Evolutionary conservation across 2,113 vertebrate genomes (phyloP), one percentile per base, ranked within the genome.

Genomic region (Formicarius rufipectus): DNA sequence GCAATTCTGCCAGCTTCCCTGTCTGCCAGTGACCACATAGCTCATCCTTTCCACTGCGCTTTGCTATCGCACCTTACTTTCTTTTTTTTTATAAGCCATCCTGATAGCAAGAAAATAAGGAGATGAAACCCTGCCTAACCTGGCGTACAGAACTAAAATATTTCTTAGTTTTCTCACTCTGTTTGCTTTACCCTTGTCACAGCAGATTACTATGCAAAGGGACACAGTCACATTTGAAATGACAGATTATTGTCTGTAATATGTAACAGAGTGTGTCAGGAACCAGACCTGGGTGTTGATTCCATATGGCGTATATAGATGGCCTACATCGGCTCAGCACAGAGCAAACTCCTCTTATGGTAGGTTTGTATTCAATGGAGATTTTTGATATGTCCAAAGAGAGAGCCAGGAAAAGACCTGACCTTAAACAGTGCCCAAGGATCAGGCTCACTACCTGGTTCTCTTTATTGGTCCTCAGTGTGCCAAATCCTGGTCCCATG

Each of bases 231-330:
- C 52, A 75, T 95, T 72, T 72, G 69, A 93, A 89, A 66, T 72
- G 87, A 91, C 93, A 95, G 90, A 84, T 89, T 93, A 93, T 89
- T 71, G 56, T 89, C 74, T 82, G 25, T 75, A 89, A 87, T 72
- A 89, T 6, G 14, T 75, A 95, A 91, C 47, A 55, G 50, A 92
- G 63, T 59, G 66, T 72, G 69, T 93, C 92, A 75, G 84, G 56
- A 95, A 52, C 69, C 27, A 90, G 93, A 90, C 47, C 33, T 69
- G 53, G 62, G 44, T 71, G 77, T 87, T 89, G 42, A 94, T 89
- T 91, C 47, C 24, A 25, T 84, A 72, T 59, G 56, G 69, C 85
- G 71, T 64, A 35, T 63, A 52, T 75, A 91, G 77, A 94, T 78
- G 81, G 3, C 33, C 50, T 84, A 74, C 52, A 67, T 81, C 84